These are phyloP conservation scores for Dryomyza anilis DNA, from an alignment of 2,888 invertebrate genomes.

Conservation along the genomic window DNA sequence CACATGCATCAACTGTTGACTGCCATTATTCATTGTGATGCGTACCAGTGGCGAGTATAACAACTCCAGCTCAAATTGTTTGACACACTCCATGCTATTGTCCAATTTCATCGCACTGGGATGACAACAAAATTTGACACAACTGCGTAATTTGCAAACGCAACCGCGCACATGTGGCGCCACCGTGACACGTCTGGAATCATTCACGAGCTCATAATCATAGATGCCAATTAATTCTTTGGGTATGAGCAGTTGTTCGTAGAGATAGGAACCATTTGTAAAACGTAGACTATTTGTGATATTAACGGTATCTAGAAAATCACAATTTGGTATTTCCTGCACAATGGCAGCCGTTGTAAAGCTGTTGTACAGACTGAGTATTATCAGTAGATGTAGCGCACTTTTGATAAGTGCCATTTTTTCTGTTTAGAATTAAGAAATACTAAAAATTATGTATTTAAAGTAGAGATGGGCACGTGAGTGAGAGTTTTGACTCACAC, in stretches of 20 bases:
- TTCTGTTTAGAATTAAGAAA: too few species aligned
- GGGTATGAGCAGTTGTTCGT: conserved; percentile 42
- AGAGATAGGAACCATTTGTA: conserved; percentile 42
- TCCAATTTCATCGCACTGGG: conserved; percentile 2
- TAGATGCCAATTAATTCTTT: conserved; percentile 33
- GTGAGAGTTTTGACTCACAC: too few species aligned
- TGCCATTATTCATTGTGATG: conserved; percentile 23
- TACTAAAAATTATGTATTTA: too few species aligned
- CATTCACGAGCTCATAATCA: conserved; percentile 34
- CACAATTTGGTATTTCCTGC: conserved; percentile 37
- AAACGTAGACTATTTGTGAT: conserved; percentile 36
- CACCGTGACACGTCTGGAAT: conserved; percentile 12
- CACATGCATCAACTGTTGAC: conserved; percentile 17
- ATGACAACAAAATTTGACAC: conserved; percentile 47
- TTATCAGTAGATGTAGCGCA: too few species aligned
- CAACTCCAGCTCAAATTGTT: conserved; percentile 18
- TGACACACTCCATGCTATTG: conserved; percentile 3
- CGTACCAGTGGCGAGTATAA: conserved; percentile 19
- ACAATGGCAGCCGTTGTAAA: too few species aligned
- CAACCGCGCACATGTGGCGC: conserved; percentile 46
- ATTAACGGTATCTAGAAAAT: conserved; percentile 41
- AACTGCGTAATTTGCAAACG: conserved; percentile 42
- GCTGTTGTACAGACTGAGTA: background rate
- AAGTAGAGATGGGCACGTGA: too few species aligned
- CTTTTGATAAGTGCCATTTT: too few species aligned